Evolutionary conservation across 2,888 invertebrate species (phyloP).

Genomic region (Biston betularia): DNA sequence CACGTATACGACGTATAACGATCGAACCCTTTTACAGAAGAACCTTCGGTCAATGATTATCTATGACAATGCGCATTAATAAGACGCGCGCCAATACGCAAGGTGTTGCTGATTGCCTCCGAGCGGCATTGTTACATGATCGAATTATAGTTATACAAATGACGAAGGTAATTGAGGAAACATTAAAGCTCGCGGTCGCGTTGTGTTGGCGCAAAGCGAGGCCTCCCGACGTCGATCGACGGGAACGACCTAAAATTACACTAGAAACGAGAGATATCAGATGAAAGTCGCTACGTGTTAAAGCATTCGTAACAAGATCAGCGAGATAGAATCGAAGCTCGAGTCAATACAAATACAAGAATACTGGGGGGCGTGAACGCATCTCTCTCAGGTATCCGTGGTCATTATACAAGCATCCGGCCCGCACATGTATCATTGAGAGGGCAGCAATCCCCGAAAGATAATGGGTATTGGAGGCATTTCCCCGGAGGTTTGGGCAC

Average conservation of each 20-base stretch:
- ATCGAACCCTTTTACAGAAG: conserved; percentile 62
- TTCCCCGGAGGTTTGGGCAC: conserved; percentile 69
- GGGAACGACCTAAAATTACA: conserved; percentile 80
- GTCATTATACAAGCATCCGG: conserved; percentile 79
- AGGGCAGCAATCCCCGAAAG: conserved; percentile 73
- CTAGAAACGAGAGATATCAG: conserved; percentile 58
- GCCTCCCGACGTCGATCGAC: conserved; percentile 59
- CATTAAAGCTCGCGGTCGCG: conserved; percentile 45
- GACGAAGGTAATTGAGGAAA: conserved; percentile 60
- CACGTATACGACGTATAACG: conserved; percentile 55
- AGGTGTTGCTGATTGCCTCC: conserved; percentile 53
- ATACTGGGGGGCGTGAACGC: conserved; percentile 51
- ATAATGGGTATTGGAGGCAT: conserved; percentile 81
- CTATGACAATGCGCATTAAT: conserved; percentile 57
- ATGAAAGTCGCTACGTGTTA: conserved; percentile 29
- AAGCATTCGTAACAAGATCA: conserved; percentile 46
- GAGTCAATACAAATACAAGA: conserved; percentile 41
- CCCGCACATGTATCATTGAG: conserved; percentile 75
- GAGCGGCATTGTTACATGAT: conserved; percentile 56
- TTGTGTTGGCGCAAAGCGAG: conserved; percentile 60
- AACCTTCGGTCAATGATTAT: conserved; percentile 60
- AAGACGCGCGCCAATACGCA: conserved; percentile 59
- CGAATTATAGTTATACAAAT: conserved; percentile 57
- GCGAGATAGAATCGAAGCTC: conserved; percentile 48
- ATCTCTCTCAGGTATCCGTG: conserved; percentile 46